Evolutionary conservation across 2,113 vertebrate genomes (phyloP).

Genomic region (Pterocles gutturalis): DNA sequence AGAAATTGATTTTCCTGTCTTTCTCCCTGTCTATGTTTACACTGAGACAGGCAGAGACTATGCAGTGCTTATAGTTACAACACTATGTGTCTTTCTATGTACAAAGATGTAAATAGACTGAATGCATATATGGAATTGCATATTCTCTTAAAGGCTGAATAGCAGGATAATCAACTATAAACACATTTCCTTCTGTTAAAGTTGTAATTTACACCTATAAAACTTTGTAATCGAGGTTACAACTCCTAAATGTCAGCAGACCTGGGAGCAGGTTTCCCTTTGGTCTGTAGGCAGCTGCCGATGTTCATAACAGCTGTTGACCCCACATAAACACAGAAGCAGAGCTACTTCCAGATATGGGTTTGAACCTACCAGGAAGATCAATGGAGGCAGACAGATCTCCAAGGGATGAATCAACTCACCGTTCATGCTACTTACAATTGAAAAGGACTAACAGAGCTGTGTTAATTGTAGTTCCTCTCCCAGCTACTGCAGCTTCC

Average conservation of each 20-base stretch:
- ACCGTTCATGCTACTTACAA: neutral
- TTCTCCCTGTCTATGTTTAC: neutral
- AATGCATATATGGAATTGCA: neutral
- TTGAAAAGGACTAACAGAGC: neutral
- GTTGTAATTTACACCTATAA: neutral
- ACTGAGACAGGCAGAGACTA: neutral
- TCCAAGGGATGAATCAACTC: neutral
- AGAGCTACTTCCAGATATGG: neutral
- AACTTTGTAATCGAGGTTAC: neutral
- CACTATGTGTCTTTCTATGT: neutral
- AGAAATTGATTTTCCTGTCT: neutral
- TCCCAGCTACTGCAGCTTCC: neutral
- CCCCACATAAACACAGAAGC: neutral
- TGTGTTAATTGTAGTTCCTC: neutral
- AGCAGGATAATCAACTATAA: neutral
- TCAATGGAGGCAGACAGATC: neutral
- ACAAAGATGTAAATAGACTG: neutral
- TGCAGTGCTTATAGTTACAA: neutral
- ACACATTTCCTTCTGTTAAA: neutral
- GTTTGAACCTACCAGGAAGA: neutral
- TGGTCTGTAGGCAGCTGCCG: neutral
- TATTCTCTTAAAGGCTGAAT: neutral
- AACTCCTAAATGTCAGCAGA: neutral
- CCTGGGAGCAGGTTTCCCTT: neutral
- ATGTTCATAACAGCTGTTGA: neutral